Evolutionary conservation across 2,888 invertebrate species (phyloP).

Genomic region (Morpho deidamia): DNA sequence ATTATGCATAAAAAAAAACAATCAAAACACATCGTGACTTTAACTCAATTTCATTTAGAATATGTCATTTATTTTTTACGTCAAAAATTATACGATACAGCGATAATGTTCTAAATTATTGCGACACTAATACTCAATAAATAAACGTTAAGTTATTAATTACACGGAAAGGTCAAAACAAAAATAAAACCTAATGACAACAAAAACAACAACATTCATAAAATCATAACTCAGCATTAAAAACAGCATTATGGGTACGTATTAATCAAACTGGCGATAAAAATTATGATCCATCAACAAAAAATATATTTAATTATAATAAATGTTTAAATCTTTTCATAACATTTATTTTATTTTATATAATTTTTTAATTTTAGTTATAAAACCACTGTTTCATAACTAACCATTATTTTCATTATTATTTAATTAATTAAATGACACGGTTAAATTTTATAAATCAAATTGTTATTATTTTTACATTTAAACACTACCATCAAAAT

Average conservation of each 20-base stretch:
- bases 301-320: too few relatives aligned
- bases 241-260: slow-evolving; percentile 6
- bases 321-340: too few relatives aligned
- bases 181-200: slow-evolving; percentile 14
- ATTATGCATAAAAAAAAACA: neutral
- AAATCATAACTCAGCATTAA: slow-evolving; percentile 11
- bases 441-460: too few relatives aligned
- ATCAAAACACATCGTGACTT: too few relatives aligned
- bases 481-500: slow-evolving; percentile 8
- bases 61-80: neutral
- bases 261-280: neutral
- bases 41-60: too few relatives aligned
- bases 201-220: slow-evolving; percentile 8
- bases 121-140: slow-evolving; percentile 17
- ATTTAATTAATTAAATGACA: too few relatives aligned
- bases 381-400: too few relatives aligned
- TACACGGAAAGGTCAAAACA: slow-evolving; percentile 24
- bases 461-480: too few relatives aligned
- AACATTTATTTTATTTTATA: too few relatives aligned
- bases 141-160: slow-evolving; percentile 19
- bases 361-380: too few relatives aligned
- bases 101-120: slow-evolving; percentile 20
- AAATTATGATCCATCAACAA: neutral
- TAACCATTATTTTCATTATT: too few relatives aligned
- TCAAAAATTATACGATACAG: neutral